These are phyloP conservation scores for Zygogramma bicolorata DNA, from an alignment of 2,888 invertebrate species.

Conservation along the genomic window DNA sequence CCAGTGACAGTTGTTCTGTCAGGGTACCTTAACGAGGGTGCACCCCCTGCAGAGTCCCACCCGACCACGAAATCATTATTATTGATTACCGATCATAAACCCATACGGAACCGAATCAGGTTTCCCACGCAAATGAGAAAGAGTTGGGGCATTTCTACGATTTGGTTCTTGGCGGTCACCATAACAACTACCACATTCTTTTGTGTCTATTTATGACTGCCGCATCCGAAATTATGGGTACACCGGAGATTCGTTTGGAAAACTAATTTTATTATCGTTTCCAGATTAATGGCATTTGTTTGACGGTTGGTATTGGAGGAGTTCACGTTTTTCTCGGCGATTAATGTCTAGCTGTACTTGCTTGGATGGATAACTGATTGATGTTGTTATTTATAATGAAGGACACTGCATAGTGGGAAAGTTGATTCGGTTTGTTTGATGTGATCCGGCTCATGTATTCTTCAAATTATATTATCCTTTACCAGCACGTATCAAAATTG, in stretches of 20 bases:
- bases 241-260: constrained; percentile 1
- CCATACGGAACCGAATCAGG: constrained; percentile 23
- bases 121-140: constrained; percentile 43
- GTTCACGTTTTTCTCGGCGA: constrained; percentile 1
- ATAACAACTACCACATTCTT: constrained; percentile 38
- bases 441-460: not conserved
- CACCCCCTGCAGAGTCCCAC: constrained; percentile 56
- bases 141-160: constrained; percentile 40
- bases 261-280: constrained; percentile 12
- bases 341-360: not conserved
- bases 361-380: not conserved
- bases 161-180: constrained; percentile 32
- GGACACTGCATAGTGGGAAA: not conserved
- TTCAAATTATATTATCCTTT: no score
- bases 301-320: constrained; percentile 1
- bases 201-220: constrained; percentile 35
- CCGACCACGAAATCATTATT: constrained; percentile 59
- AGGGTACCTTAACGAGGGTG: constrained; percentile 58
- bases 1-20: constrained; percentile 54
- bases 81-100: constrained; percentile 58
- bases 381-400: not conserved
- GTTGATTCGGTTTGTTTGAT: not conserved
- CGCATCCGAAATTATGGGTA: constrained; percentile 29
- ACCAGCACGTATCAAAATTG: no score
- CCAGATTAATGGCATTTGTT: constrained; percentile 5